phyloP scores from a whole-genome alignment of 2,797 vertebrate species.

The Pseudocheirus occidentalis region DNA sequence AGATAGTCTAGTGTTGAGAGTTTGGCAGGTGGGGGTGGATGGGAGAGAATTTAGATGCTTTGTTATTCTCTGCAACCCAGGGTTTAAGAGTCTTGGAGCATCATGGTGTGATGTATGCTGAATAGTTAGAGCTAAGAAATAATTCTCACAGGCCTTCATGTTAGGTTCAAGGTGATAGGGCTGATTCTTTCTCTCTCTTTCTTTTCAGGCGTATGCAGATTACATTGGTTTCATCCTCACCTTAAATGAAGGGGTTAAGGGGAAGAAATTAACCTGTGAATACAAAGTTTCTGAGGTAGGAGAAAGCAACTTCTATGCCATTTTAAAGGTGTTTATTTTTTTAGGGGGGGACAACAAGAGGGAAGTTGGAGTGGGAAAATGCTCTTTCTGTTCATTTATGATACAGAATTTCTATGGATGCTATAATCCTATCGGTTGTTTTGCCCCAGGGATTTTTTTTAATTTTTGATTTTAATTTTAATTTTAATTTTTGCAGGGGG shows the following conservation, averaged over 20 bases:
- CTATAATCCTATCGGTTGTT: slow-evolving; percentile 48
- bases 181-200: not conserved
- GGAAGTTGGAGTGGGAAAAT: not conserved
- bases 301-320: slow-evolving; percentile 4
- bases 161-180: not conserved
- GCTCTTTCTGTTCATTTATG: not conserved
- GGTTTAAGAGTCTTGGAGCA: not conserved
- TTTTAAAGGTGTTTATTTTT: slow-evolving; percentile 57
- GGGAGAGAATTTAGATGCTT: not conserved
- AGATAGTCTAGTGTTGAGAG: not conserved
- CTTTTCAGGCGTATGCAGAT: slow-evolving; percentile 92
- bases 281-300: slow-evolving; percentile 95
- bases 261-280: slow-evolving; percentile 93
- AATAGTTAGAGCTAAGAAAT: not conserved
- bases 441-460: not conserved
- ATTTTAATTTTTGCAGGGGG: too few relatives aligned
- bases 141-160: not conserved
- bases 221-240: slow-evolving; percentile 96
- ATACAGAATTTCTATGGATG: not conserved
- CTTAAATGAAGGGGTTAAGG: slow-evolving; percentile 94
- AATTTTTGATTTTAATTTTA: too few relatives aligned
- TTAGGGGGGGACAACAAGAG: not conserved
- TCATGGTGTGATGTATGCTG: not conserved
- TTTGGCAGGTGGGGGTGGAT: not conserved
- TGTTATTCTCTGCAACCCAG: not conserved